phyloP scores from a whole-genome alignment of 2,888 invertebrate species.

The Tryphoninae sp. region DNA sequence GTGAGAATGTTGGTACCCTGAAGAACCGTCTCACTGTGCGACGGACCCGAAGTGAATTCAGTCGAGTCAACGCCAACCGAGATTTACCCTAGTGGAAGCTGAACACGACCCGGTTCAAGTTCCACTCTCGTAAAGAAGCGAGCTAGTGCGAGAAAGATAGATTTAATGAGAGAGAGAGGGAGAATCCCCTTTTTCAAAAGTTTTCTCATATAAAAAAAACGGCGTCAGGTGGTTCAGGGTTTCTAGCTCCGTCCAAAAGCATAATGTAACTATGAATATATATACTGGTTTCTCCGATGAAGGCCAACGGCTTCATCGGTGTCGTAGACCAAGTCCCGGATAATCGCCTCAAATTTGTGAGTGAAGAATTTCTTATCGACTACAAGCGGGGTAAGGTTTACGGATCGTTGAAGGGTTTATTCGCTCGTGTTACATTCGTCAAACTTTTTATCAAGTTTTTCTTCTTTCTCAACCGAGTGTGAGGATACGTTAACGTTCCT shows the following conservation, averaged over 20 bases:
- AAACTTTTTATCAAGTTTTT: background rate
- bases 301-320: constrained; percentile 41
- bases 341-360: constrained; percentile 7
- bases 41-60: constrained; percentile 16
- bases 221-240: constrained; percentile 47
- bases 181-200: constrained; percentile 40
- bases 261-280: constrained; percentile 47
- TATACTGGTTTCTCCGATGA: constrained; percentile 9
- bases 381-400: background rate
- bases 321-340: constrained; percentile 5
- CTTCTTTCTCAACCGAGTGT: constrained; percentile 21
- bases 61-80: constrained; percentile 40
- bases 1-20: constrained; percentile 14
- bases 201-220: constrained; percentile 45
- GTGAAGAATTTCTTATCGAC: background rate
- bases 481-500: background rate
- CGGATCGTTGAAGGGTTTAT: constrained; percentile 21
- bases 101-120: constrained; percentile 58
- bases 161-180: background rate
- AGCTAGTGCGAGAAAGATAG: constrained; percentile 3
- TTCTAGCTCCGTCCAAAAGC: constrained; percentile 5
- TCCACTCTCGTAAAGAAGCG: constrained; percentile 37
- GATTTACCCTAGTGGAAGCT: constrained; percentile 48
- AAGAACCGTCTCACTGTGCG: constrained; percentile 36
- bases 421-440: constrained; percentile 4